Evolutionary conservation across 2,797 vertebrate species (phyloP).

Genomic region (Coendou prehensilis): DNA sequence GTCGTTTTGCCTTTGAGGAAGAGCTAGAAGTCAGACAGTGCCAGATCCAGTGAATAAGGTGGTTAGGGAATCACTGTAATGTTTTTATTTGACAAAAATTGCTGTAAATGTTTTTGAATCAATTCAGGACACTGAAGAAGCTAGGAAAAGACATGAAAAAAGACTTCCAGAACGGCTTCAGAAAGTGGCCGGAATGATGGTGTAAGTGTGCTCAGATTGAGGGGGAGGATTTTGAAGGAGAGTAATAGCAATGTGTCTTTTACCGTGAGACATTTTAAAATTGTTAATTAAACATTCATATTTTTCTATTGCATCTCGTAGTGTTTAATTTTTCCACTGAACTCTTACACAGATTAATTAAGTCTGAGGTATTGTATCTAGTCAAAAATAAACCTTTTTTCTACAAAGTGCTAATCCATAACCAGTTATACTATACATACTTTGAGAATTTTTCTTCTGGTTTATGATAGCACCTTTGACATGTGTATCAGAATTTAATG

Average conservation of each 20-base stretch:
- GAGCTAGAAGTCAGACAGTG: background rate
- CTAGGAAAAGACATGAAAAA: background rate
- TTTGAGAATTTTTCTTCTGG: background rate
- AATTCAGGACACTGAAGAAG: background rate
- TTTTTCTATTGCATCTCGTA: background rate
- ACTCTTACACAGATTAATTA: conserved; percentile 20
- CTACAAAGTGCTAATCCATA: background rate
- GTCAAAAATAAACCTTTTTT: background rate
- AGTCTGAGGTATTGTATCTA: background rate
- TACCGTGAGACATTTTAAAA: background rate
- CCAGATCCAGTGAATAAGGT: background rate
- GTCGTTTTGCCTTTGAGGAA: background rate
- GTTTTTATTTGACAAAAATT: background rate
- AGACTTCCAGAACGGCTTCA: background rate
- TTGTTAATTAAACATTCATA: background rate
- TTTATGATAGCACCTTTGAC: background rate
- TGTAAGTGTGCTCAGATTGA: background rate
- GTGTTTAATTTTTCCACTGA: background rate
- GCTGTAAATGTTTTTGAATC: background rate
- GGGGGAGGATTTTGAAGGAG: background rate
- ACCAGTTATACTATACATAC: background rate
- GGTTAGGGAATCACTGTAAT: background rate
- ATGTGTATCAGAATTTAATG: background rate
- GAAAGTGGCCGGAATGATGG: background rate
- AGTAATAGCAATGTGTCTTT: background rate